Evolutionary conservation across 2,113 vertebrate species (phyloP), one percentile per base, ranked within the genome.

Genomic region (Micronycteris hirsuta): DNA sequence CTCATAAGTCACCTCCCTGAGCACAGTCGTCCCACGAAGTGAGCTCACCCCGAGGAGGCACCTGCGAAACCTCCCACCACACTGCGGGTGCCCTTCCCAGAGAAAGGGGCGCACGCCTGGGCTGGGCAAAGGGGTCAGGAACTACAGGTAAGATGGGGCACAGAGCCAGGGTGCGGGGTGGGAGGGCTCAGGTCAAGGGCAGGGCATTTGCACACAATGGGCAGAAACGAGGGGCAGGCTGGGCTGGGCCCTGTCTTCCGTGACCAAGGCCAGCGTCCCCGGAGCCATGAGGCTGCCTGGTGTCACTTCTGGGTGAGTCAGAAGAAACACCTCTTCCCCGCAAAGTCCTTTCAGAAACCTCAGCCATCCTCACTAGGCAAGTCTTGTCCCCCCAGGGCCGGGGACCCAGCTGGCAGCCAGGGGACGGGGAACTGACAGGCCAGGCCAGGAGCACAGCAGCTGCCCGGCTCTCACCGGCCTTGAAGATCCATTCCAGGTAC

Each of bases 401-500:
- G n/a, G 54, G 49, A 22, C 11, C 43, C 15, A 2, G 20, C 26
- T 2, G 65, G 58, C 11, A 2, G 47, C 22, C 76, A 65, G 15
- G 47, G 19, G 61, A 13, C 28, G 4, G 14, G 45, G 24, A 7
- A 1, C 71, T 10, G 1, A 14, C 70, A 14, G 54, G 5, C 8
- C 45, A 2, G 31, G 14, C 67, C 45, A 4, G 58, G 28, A 20
- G 63, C 19, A 0, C 0, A 0, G 7, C 65, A 4, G 7, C 41
- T 1, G 38, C 26, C 61, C 0, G 9, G 71, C 22, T 14, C 98
- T 98, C 84, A 99, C 99, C 99, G 81, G 99, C 99, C 98, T 99
- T 99, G 97, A 99, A 99, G 97, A 99, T 99, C 99, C 99, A 99
- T 97, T 99, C 99, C 97, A 99, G 98, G 98, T 99, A 99, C 0